These are phyloP conservation scores for Callithrix jacchus DNA, from an alignment of 2,113 vertebrate genomes.

Conservation along the genomic window DNA sequence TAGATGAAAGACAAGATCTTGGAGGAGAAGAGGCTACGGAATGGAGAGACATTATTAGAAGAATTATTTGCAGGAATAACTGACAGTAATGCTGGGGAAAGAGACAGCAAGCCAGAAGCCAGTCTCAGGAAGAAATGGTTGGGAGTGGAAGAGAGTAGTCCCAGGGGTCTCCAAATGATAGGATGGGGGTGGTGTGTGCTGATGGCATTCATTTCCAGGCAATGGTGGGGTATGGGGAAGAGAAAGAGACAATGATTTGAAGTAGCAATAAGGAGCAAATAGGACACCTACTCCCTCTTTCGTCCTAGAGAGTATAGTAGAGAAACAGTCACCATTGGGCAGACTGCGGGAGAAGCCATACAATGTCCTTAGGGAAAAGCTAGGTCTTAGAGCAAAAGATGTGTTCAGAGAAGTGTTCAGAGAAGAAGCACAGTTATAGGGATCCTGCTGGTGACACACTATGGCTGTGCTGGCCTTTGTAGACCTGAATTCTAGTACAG, in stretches of 20 bases:
- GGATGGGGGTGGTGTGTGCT: too few species aligned
- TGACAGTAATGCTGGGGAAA: background rate
- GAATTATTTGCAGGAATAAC: background rate
- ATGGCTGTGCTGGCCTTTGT: background rate
- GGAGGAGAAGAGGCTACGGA: background rate
- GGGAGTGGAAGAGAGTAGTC: background rate
- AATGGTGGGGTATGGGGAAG: background rate
- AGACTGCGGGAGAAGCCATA: background rate
- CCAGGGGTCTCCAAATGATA: too few species aligned
- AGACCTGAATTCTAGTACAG: background rate
- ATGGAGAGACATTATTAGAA: background rate
- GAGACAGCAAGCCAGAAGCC: background rate
- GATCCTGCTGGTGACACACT: background rate
- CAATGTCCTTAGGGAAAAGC: background rate
- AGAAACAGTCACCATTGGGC: background rate
- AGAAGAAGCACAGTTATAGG: background rate
- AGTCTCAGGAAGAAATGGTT: background rate
- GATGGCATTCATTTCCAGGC: background rate
- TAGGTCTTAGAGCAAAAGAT: background rate
- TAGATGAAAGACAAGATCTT: background rate
- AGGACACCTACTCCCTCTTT: background rate
- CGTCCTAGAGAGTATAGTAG: background rate
- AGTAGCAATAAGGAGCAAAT: background rate
- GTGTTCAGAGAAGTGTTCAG: rapidly evolving
- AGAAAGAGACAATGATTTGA: background rate